Evolutionary conservation across 2,888 invertebrate genomes (phyloP), one percentile per base, ranked within the genome.

Genomic region (Drosophila subsilvestris): DNA sequence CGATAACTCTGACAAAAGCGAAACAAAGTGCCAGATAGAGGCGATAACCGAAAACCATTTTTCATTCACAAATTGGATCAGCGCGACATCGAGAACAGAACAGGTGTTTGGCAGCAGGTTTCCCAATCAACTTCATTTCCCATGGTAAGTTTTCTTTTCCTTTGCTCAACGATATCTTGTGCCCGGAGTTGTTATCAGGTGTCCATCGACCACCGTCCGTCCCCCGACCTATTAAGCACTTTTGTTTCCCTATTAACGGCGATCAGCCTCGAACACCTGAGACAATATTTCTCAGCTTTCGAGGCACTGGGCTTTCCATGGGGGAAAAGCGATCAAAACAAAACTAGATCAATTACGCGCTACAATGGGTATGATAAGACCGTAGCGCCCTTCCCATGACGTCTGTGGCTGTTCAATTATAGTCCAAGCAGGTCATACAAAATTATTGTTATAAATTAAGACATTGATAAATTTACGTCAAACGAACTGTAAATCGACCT

Each of bases 1-100:
- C 79, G 74, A 79, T 78, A 79, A 79, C 72, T 79, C 77, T 68
- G 70, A 79, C 75, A 69, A 74, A 75, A 80, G 68, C 80, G 69
- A 78, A 80, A 77, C 82, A 82, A 84, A 82, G 84, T 82, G 82
- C 75, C 81, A 79, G 84, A 84, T 82, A 79, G 83, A 74, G 78
- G 76, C 79, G 79, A 83, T 85, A 74, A 80, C 63, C 75, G 22
- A 51, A 69, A 57, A 45, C 57, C 43, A 69, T 62, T 63, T 51
- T 63, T 56, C 77, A 82, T 80, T 78, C 72, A 79, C 68, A 65
- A 80, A 76, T 80, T 80, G 78, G 81, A 84, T 67, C 79, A 81
- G 48, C 70, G 43, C 57, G 61, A 45, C 59, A 61, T 29, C 72
- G 54, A 58, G 63, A 58, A 74, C 56, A 58, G 63, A 58, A 74